Conservation (phyloP, 2,888 invertebrate genomes). For the Diachrysia chrysitis region DNA sequence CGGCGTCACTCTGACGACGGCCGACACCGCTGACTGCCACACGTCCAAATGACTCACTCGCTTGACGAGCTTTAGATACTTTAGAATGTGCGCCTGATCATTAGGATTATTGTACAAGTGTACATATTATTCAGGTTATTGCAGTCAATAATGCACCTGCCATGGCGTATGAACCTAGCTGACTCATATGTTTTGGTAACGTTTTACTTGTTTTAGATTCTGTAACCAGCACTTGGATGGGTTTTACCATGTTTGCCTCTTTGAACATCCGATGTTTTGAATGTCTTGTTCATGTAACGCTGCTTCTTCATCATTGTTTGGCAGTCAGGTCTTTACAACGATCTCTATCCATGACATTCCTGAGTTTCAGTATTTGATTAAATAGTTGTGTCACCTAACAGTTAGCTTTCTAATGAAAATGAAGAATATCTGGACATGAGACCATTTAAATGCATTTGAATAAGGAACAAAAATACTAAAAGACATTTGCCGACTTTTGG, state of each 20-base stretch:
- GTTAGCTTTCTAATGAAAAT: too few relatives aligned
- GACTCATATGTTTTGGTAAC: constrained; percentile 8
- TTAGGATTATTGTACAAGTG: constrained; percentile 24
- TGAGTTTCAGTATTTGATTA: too few relatives aligned
- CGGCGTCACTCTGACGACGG: constrained; percentile 55
- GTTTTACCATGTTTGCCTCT: background rate
- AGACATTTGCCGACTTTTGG: too few relatives aligned
- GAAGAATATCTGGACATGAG: too few relatives aligned
- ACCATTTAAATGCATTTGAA: too few relatives aligned
- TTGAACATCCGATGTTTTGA: background rate
- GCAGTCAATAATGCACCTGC: constrained; percentile 26
- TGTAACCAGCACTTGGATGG: background rate
- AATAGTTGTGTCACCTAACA: too few relatives aligned
- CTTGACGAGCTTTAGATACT: constrained; percentile 49
- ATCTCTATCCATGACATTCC: too few relatives aligned
- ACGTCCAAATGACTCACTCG: constrained; percentile 66
- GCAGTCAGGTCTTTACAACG: background rate
- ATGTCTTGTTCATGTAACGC: background rate
- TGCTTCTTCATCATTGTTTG: background rate
- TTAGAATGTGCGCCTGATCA: constrained; percentile 26
- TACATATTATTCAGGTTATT: constrained; percentile 38
- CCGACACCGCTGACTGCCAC: constrained; percentile 62
- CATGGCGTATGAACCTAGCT: constrained; percentile 5
- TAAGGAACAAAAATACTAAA: too few relatives aligned
- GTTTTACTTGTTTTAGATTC: background rate